Evolutionary conservation across 2,113 vertebrate genomes (phyloP).

Genomic region (Prunella fulvescens): DNA sequence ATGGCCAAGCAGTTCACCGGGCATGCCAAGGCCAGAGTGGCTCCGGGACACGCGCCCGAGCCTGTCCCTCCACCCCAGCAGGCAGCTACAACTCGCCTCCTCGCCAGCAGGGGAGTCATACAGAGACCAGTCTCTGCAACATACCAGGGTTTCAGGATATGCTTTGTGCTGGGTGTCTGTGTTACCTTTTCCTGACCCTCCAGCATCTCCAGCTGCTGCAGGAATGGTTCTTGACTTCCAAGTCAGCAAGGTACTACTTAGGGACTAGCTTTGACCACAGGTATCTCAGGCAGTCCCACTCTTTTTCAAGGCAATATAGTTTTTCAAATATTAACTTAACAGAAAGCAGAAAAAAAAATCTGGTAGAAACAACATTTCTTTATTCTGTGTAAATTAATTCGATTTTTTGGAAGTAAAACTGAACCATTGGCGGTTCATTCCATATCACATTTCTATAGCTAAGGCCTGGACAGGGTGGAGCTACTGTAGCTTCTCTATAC

Average conservation of each 20-base stretch:
- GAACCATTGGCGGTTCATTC: background rate
- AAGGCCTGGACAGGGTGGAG: background rate
- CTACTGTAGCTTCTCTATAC: background rate
- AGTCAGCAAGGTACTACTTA: background rate
- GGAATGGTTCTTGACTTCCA: background rate
- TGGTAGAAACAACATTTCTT: background rate
- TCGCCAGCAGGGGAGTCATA: too few species aligned
- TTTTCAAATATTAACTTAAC: background rate
- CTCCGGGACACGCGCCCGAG: fast-evolving
- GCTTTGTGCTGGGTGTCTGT: background rate
- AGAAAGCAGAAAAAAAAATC: background rate
- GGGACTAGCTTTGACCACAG: background rate
- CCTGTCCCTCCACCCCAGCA: background rate
- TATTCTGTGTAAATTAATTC: background rate
- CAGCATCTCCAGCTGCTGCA: background rate
- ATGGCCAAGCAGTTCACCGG: background rate
- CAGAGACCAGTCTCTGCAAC: background rate
- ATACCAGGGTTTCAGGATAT: background rate
- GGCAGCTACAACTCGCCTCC: background rate
- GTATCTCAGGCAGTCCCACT: background rate
- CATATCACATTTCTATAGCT: background rate
- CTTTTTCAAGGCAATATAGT: background rate
- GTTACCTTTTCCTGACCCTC: background rate
- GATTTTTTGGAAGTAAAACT: background rate
- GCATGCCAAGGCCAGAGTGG: background rate